Evolutionary conservation across 2,113 vertebrate genomes (phyloP), one percentile per base, ranked within the genome.

Genomic region (Turnix velox): DNA sequence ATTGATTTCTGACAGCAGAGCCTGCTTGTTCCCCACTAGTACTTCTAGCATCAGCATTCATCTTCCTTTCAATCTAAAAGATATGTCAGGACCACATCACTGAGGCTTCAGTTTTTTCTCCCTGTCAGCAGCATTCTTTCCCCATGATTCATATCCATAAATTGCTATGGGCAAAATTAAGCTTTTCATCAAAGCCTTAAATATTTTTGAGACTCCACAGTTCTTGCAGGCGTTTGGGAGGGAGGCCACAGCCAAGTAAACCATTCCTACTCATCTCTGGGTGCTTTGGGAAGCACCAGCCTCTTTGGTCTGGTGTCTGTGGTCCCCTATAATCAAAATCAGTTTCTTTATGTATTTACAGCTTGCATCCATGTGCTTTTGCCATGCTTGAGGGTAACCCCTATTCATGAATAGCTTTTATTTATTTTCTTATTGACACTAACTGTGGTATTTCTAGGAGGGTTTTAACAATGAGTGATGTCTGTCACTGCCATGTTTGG

Each of bases 1-100:
- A 92, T 95, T 83, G 94, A 96, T 95, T 95, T 94, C 93, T 94
- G 94, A 95, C 96, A 95, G 92, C 78, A 80, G 18, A 91, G 67
- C 37, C 90, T 95, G 93, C 92, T 83, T 95, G 84, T 90, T 94
- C 90, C 66, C 89, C 75, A 83, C 82, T 94, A 95, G 91, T 94
- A 95, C 94, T 95, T 96, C 85, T 20, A 91, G 72, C 87, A 90
- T 93, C 93, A 95, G 93, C 96, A 90, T 94, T 95, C 75, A 54
- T 95, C 90, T 95, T 95, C 85, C 93, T 85, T 95, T 94, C 92
- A 61, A 63, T 80, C 85, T 93, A 58, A 94, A 68, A 86, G 94
- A 83, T 94, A 85, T 73, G 88, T 93, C 94, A 91, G 94, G 55
- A 87, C 84, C 87, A 89, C 87, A 95, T 92, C 90, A 90, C 82